These are phyloP conservation scores for Eugnorisma glareosa DNA, from an alignment of 2,888 invertebrate species.

Conservation along the genomic window DNA sequence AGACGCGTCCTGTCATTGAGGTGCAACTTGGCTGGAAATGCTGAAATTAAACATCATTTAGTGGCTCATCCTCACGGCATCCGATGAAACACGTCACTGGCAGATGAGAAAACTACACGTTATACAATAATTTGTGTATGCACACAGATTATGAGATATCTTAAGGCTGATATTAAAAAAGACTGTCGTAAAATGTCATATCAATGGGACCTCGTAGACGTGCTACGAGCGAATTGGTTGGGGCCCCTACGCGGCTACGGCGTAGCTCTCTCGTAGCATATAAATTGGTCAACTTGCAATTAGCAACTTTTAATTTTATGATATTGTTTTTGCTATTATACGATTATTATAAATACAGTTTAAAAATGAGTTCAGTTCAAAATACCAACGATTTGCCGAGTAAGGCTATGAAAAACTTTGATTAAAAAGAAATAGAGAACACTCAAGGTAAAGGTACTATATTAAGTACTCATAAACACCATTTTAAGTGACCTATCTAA, in stretches of 20 bases:
- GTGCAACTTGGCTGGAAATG: conserved; percentile 21
- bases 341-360: neutral
- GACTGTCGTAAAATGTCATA: neutral
- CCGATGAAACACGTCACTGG: conserved; percentile 39
- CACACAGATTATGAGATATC: conserved; percentile 14
- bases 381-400: too few species aligned
- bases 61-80: conserved; percentile 32
- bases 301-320: neutral
- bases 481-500: neutral
- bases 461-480: neutral
- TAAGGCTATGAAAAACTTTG: neutral
- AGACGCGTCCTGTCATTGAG: conserved; percentile 56
- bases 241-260: conserved; percentile 53
- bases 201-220: conserved; percentile 3
- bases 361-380: neutral
- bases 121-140: conserved; percentile 20
- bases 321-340: neutral
- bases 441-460: neutral
- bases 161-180: neutral
- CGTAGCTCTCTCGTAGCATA: conserved; percentile 46
- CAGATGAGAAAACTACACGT: neutral
- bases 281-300: neutral
- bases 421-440: neutral
- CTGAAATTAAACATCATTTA: conserved; percentile 43
- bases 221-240: conserved; percentile 5